Evolutionary conservation across 1,140 invertebrate species (phyloP).

Genomic region (Telenomus remus): DNA sequence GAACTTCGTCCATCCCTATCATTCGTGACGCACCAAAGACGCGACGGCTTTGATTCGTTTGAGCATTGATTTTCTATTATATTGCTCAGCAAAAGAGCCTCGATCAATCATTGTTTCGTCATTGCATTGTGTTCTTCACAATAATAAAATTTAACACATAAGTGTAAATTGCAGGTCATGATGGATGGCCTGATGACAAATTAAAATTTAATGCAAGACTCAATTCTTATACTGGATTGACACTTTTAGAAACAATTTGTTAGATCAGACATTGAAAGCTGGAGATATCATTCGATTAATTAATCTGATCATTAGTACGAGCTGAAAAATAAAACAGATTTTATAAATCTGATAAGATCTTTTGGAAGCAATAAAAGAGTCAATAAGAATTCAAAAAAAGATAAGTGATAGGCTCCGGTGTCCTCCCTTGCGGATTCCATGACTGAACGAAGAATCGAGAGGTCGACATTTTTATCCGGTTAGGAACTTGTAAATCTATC

Average conservation of each 20-base stretch:
- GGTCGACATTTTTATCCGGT: constrained; percentile 47
- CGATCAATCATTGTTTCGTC: constrained; percentile 52
- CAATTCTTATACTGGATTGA: too few relatives aligned
- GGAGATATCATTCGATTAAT: too few relatives aligned
- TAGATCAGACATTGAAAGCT: too few relatives aligned
- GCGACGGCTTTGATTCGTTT: constrained; percentile 40
- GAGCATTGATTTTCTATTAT: constrained; percentile 56
- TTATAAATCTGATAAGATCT: constrained; percentile 31
- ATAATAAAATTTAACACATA: neutral
- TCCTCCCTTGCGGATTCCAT: constrained; percentile 34
- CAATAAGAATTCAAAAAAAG: constrained; percentile 14
- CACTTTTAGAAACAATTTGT: too few relatives aligned
- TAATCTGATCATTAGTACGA: neutral
- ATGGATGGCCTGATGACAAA: too few relatives aligned
- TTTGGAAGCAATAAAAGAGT: neutral
- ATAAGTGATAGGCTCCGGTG: constrained; percentile 4
- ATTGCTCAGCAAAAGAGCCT: constrained; percentile 43
- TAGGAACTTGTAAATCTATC: constrained; percentile 46
- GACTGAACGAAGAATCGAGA: constrained; percentile 35
- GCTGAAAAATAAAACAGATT: constrained; percentile 17
- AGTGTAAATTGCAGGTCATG: too few relatives aligned
- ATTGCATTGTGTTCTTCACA: constrained; percentile 10
- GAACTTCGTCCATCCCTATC: constrained; percentile 56
- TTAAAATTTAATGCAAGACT: neutral
- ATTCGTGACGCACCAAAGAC: constrained; percentile 22